These are phyloP conservation scores for Steinernema carpocapsae DNA, from an alignment of 2,888 invertebrate genomes.

Conservation along the genomic window DNA sequence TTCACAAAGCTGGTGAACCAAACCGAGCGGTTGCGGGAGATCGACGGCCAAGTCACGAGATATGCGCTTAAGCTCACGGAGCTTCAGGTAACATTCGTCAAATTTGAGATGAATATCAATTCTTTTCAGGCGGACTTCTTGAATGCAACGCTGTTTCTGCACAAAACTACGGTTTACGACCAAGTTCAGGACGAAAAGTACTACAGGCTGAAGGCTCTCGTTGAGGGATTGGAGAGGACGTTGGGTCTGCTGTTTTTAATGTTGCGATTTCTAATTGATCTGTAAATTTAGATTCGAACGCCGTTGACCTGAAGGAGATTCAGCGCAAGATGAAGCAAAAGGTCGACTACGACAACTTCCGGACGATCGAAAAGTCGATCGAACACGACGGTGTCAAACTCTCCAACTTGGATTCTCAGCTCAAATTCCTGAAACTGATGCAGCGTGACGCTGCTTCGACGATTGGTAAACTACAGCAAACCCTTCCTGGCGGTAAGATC, in stretches of 20 bases:
- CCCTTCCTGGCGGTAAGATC: background rate
- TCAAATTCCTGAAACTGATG: background rate
- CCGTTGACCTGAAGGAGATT: background rate
- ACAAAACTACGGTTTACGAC: conserved; percentile 9
- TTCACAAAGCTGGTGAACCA: conserved; percentile 27
- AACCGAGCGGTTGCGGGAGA: conserved; percentile 5
- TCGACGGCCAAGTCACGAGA: conserved; percentile 21
- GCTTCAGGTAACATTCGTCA: background rate
- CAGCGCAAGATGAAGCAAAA: background rate
- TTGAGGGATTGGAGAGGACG: background rate
- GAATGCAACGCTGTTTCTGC: conserved; percentile 33
- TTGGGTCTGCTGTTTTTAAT: background rate
- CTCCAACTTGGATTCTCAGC: conserved; percentile 3
- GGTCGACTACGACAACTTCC: conserved; percentile 10
- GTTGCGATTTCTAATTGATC: background rate
- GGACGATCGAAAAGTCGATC: background rate
- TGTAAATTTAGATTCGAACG: background rate
- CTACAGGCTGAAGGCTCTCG: background rate
- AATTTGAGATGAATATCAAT: background rate
- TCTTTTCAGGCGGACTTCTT: conserved; percentile 38
- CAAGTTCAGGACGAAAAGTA: conserved; percentile 34
- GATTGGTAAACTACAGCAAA: conserved; percentile 6
- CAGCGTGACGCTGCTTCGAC: background rate
- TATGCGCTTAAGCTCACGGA: conserved; percentile 37
- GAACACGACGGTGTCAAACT: background rate